Percentiles rank a stretch among this genome's conserved stretches.
Conservation (phyloP, 64 coral and sea anemone species). For the Stichodactyla mertensii region DNA sequence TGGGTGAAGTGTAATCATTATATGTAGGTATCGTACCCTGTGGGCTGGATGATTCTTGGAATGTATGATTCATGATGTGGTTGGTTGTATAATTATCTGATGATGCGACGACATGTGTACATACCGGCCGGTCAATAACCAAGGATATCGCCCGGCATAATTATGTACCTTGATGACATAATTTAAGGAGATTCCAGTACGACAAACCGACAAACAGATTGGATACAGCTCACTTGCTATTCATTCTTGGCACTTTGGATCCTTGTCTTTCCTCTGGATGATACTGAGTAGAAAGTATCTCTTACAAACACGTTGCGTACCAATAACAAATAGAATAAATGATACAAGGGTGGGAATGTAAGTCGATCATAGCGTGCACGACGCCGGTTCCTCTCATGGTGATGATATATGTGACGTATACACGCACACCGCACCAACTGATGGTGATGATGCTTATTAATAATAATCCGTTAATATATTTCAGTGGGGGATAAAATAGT, state of each 20-base stretch:
- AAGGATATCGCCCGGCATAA: not conserved
- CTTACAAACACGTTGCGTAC: not conserved
- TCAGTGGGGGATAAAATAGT: not conserved
- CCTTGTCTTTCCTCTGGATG: not conserved
- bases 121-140: not conserved
- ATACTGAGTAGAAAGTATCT: not conserved
- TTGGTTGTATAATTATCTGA: not conserved
- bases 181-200: not conserved
- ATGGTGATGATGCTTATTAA: not conserved
- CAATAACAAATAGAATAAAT: not conserved
- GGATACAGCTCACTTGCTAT: not conserved
- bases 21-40: not conserved
- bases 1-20: not conserved
- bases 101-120: not conserved
- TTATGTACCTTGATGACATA: not conserved
- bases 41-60: not conserved
- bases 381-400: not conserved
- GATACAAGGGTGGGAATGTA: not conserved
- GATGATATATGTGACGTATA: too few species aligned
- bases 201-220: not conserved
- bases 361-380: not conserved
- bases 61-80: not conserved
- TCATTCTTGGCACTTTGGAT: not conserved
- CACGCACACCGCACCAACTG: not conserved
- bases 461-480: not conserved